Base-by-base conservation (phyloP, 2,888 invertebrate species). In the Xanthorhoe spadicearia region DNA sequence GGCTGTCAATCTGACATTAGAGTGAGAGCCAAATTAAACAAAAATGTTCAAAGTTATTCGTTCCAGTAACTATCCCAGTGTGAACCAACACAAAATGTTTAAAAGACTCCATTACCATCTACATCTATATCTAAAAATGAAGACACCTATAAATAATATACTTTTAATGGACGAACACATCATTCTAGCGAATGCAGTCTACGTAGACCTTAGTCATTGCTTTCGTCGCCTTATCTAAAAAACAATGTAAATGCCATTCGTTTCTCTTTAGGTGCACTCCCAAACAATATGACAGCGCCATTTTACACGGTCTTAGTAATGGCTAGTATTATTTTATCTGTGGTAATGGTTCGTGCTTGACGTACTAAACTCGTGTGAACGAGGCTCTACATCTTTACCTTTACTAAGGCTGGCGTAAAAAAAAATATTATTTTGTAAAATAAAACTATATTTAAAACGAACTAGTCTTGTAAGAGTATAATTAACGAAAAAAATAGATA, bases 141-240 rank as follows among this genome's bases (percentile, higher is more conserved):
- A 88, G 87, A 88, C 78, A 82, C 77, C 83, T 88, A 88, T 86
- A 89, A 71, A 89, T 87, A 84, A 85, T 81, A 80, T 84, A 84
- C 88, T 86, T 84, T 84, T 82, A 90, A 89, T 92, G 92, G 93
- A 93, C 92, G 92, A 93, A 93, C 93, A 93, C 88, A 85, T 88
- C 90, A 91, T 91, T 92, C 90, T 82, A 90, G 84, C 82, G 90
- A 92, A 91, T 92, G 90, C 92, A 92, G 93, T 93, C 92, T 92
- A 91, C 87, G 83, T 81, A 85, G 79, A 88, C 83, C 82, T 85
- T 80, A 87, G 87, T 89, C 86, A 91, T 92, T 89, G 88, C 87
- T 90, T 90, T 83, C 81, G 83, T 84, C 83, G 85, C 83, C 80
- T 83, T 81, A 83, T 63, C 62, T 69, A 70, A 53, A 55, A 52